A percentile compares a stretch with the other conserved stretches of the same genome.
Conservation (phyloP, 1,140 invertebrate species). For the Panonychus citri region DNA sequence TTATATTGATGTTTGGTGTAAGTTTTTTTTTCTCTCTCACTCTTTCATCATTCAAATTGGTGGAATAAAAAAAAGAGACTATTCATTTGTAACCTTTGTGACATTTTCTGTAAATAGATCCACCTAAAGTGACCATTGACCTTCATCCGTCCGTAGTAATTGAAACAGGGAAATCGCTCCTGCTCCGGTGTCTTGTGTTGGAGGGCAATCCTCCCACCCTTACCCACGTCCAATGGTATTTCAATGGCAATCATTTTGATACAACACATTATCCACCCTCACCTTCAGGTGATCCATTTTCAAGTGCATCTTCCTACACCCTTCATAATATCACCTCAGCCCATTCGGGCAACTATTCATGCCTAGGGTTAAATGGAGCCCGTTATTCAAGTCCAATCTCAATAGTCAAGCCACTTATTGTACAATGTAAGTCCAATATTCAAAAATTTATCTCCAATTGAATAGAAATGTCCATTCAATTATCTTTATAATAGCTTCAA, state of each 20-base stretch:
- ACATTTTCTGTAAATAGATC: constrained; percentile 9
- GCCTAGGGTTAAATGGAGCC: constrained; percentile 14
- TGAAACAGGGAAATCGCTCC: constrained; percentile 11
- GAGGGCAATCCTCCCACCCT: constrained; percentile 16
- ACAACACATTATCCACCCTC: constrained; percentile 12
- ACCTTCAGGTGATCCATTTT: too few species aligned
- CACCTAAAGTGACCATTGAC: constrained; percentile 13
- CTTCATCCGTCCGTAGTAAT: constrained; percentile 10
- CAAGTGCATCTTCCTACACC: neutral
- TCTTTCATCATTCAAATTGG: neutral
- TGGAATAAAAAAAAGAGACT: too few species aligned
- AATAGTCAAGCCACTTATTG: constrained; percentile 8
- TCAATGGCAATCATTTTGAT: constrained; percentile 12
- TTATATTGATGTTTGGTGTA: constrained; percentile 15
- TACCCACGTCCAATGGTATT: constrained; percentile 14
- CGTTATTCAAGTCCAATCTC: constrained; percentile 13
- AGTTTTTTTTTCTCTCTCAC: constrained; percentile 11
- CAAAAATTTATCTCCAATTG: too few species aligned
- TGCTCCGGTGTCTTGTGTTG: constrained; percentile 12
- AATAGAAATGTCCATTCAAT: too few species aligned
- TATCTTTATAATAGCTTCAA: too few species aligned
- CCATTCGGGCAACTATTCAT: constrained; percentile 15
- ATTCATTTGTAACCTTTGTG: too few species aligned
- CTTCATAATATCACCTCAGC: constrained; percentile 11
- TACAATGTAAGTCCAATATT: constrained; percentile 15